Conservation (phyloP, 2,797 vertebrate genomes). For the Acridotheres tristis region DNA sequence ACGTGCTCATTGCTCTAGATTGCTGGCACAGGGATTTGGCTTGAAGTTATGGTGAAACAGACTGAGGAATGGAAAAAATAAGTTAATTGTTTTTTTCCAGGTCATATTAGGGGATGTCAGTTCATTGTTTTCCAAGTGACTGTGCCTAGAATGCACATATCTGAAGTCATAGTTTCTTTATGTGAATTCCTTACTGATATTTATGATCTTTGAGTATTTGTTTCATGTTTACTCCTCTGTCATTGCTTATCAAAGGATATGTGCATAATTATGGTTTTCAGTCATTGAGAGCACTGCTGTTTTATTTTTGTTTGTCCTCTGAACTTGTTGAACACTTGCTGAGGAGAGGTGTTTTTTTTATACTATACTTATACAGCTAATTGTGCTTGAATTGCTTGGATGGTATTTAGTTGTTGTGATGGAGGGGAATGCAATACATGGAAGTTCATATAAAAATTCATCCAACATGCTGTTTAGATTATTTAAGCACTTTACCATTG, state of each 20-base stretch:
- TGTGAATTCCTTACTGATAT: background rate
- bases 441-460: background rate
- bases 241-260: background rate
- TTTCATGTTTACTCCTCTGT: background rate
- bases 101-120: background rate
- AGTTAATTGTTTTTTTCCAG: background rate
- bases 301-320: background rate
- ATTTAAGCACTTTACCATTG: background rate
- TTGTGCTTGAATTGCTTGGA: background rate
- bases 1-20: background rate
- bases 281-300: background rate
- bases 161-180: background rate
- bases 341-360: background rate
- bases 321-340: background rate
- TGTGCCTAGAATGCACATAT: background rate
- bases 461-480: background rate
- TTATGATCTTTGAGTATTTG: background rate
- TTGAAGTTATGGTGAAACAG: background rate
- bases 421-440: background rate
- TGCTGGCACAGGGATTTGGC: background rate
- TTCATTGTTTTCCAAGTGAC: background rate
- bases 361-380: background rate
- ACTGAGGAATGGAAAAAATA: background rate
- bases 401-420: background rate
- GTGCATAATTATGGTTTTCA: background rate